phyloP scores from a whole-genome alignment of 2,797 vertebrate species.

The Anas flavirostris region DNA sequence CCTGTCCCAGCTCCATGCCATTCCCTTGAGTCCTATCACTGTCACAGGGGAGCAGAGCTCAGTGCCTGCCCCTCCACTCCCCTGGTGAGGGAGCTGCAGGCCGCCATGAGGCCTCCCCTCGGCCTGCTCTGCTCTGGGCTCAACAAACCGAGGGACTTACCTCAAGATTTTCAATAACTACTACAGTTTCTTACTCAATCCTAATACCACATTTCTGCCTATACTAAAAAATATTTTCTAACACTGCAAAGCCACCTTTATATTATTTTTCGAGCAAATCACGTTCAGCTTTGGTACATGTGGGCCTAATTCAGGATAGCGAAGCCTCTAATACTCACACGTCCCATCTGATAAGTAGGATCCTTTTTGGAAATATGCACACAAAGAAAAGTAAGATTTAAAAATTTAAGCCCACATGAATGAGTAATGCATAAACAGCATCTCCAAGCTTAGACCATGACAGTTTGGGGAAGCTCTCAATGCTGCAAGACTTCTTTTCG shows the following conservation, averaged over 20 bases:
- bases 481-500: not conserved
- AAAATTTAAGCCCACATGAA: not conserved
- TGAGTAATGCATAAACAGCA: not conserved
- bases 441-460: not conserved
- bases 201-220: not conserved
- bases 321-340: not conserved
- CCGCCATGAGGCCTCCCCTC: no score
- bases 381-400: not conserved
- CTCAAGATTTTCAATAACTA: not conserved
- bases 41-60: no score
- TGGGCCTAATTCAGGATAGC: not conserved
- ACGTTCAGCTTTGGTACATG: not conserved
- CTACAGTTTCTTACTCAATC: not conserved
- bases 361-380: not conserved
- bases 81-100: no score
- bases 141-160: no score
- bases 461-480: not conserved
- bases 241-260: not conserved
- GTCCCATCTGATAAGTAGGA: not conserved
- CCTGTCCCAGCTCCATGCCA: no score
- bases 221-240: not conserved
- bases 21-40: no score
- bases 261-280: not conserved
- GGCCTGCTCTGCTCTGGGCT: no score
- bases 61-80: no score